These are phyloP conservation scores for Ellobium chinense DNA, from an alignment of 2,888 invertebrate genomes.

Conservation along the genomic window DNA sequence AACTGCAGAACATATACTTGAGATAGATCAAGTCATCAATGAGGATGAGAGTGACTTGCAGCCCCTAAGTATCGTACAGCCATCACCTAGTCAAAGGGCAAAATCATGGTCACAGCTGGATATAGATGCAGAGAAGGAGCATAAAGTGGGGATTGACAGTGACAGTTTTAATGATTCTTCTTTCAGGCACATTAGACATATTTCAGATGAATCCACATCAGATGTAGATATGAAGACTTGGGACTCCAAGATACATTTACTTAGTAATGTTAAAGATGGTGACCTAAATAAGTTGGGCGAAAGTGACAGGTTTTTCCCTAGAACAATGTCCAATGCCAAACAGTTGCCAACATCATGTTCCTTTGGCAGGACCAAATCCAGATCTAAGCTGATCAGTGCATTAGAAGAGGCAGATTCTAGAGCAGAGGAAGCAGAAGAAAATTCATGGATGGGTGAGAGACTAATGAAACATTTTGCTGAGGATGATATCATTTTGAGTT, in stretches of 20 bases:
- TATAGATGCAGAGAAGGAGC: neutral
- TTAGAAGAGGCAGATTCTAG: conserved; percentile 22
- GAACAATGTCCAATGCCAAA: too few relatives aligned
- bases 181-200: too few relatives aligned
- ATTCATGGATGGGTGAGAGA: conserved; percentile 9
- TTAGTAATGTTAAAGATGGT: too few relatives aligned
- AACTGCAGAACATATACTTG: neutral
- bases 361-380: neutral
- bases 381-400: conserved; percentile 33
- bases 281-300: too few relatives aligned
- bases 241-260: too few relatives aligned
- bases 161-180: neutral
- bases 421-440: conserved; percentile 20
- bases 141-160: neutral
- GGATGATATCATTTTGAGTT: neutral
- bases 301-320: too few relatives aligned
- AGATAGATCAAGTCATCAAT: neutral
- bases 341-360: neutral
- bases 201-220: too few relatives aligned
- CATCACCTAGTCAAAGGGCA: neutral
- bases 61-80: too few relatives aligned
- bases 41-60: neutral
- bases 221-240: too few relatives aligned
- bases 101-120: neutral
- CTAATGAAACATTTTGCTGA: conserved; percentile 4